Conservation (phyloP, 2,797 vertebrate genomes). For the Clarias fuscus region DNA sequence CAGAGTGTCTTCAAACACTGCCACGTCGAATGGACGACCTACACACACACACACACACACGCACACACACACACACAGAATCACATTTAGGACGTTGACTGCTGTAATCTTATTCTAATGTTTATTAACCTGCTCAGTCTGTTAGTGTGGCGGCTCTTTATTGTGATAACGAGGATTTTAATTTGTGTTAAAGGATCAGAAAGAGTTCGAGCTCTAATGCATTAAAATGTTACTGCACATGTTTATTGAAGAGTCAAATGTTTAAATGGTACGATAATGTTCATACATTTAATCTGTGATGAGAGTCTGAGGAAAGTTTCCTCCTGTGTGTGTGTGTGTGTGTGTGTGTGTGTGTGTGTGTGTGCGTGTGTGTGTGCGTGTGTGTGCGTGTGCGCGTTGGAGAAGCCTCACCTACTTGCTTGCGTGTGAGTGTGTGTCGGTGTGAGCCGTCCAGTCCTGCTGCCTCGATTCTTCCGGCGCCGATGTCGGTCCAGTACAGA, state of each 20-base stretch:
- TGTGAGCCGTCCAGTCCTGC: constrained; percentile 85
- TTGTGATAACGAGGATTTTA: background rate
- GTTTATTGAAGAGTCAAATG: background rate
- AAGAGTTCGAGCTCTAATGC: background rate
- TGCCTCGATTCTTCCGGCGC: constrained; percentile 78
- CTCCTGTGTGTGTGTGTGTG: constrained; percentile 71
- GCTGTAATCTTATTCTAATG: background rate
- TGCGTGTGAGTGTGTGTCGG: constrained; percentile 81
- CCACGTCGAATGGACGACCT: constrained; percentile 85
- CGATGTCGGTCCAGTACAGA: constrained; percentile 90
- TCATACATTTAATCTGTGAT: background rate
- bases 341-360: constrained; percentile 48
- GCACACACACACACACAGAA: background rate
- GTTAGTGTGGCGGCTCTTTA: background rate
- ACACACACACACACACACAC: constrained; percentile 20
- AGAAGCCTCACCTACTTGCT: constrained; percentile 94
- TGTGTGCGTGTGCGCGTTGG: constrained; percentile 47
- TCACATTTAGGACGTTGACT: background rate
- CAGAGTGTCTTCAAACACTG: constrained; percentile 86
- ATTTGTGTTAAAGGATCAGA: background rate
- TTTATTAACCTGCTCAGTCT: background rate
- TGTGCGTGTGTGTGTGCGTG: constrained; percentile 75
- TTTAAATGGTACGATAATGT: background rate
- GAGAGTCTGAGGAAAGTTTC: background rate
- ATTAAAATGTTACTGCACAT: background rate